Evolutionary conservation across 2,888 invertebrate genomes (phyloP), one percentile per base, ranked within the genome.

Genomic region (Nomada hirtipes): DNA sequence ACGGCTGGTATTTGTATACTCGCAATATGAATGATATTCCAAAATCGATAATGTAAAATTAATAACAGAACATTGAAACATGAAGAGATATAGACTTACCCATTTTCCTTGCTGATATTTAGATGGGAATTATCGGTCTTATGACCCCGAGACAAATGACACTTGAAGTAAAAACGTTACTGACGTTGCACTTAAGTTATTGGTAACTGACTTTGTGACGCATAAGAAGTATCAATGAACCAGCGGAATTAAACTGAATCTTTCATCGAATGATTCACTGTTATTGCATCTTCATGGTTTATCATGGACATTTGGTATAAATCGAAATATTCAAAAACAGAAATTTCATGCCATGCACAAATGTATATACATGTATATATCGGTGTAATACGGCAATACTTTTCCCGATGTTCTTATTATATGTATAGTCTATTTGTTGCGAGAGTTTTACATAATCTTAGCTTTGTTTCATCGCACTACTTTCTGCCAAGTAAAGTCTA

Each of bases 151-250:
- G 70, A 79, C 70, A 83, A 83, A 74, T 60, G 84, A 76, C 79
- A 73, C 71, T 75, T 75, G 44, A 53, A 47, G 50, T 42, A 71
- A 75, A 57, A 73, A 55, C 23, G 55, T 73, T 72, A 77, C 59
- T 50, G 57, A 73, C 71, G 72, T 73, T 55, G 50, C 53, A 60
- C 72, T 59, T 69, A 42, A 55, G 7, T 36, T 82, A 67, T 67
- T 67, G 76, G 73, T 76, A 79, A 76, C 47, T 53, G 13, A 59
- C 23, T 65, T 77, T 75, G 47, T 78, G 77, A 84, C 63, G 75
- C 75, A 81, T 75, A 11, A 47, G 47, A 77, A 13, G 65, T 47
- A 59, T 67, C 59, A 60, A 72, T 23, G 42, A 44, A 69, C 18
- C 44, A 73, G 67, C 57, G n/a, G 47, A 75, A 74, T 75, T 60